Evolutionary conservation across 1,140 invertebrate species (phyloP), one percentile per base, ranked within the genome.

Genomic region (Drosophila lacertosa): DNA sequence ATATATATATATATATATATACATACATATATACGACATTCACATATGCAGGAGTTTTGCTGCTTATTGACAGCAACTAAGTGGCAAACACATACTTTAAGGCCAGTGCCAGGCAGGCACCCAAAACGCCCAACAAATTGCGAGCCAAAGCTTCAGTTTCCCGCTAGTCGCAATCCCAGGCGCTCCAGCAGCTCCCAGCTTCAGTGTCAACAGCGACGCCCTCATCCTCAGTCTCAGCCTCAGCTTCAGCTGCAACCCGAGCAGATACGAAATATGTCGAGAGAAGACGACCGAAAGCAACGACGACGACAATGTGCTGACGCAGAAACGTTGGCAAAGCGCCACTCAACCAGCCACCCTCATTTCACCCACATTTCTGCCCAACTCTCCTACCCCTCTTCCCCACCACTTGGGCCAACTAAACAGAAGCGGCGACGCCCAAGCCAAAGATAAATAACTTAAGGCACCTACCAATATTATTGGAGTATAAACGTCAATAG

Each of bases 21-120:
- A 11, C 22, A 57, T 13, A 18, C 18, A 47, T 3, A 20, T 2
- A 29, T 4, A 35, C 29, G 26, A 7, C 7, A 13, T 5, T 11
- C 16, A 51, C 39, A 53, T 24, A 48, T 47, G 44, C 24, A 47
- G 32, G 20, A 39, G 51, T 42, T 57, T 45, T 39, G 45, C 50
- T 53, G 54, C 77, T 60, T 86, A 86, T 86, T 86, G 81, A 81
- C 81, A 86, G 65, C 65, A 67, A 60, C 77, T 69, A 76, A 79
- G 75, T 84, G 80, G 65, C 57, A 77, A 77, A 81, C 22, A 81
- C 60, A 86, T 64, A 72, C 66, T 74, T 86, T 68, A 79, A 76
- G 76, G 37, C 29, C 29, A 32, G 15, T 13, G 29, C 29, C 13
- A 22, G 48, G 20, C 29, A 39, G n/a, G n/a, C n/a, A n/a, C n/a